Evolutionary conservation across 37 sponge, comb jelly and placozoan species (phyloP), one percentile per base, ranked within the genome.

Genomic region (Crambe crambe): DNA sequence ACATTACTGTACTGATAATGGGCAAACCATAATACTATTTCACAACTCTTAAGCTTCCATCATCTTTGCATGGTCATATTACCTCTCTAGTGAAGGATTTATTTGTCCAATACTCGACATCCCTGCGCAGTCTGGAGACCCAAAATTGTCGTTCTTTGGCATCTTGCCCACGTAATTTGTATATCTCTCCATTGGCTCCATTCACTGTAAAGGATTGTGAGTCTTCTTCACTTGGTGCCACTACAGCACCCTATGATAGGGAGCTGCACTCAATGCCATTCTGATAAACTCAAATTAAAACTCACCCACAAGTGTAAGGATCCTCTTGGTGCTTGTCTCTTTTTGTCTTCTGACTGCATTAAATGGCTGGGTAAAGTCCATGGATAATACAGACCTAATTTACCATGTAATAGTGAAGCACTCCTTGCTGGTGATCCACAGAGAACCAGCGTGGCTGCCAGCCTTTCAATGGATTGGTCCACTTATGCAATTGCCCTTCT

Each of bases 151-250:
- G 43, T 64, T 88, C 83, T 58, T 81, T 91, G 43, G 95, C 78
- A 77, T 91, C 86, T 0, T 27, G 68, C 2, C 83, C 92, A 41
- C 77, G 78, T 75, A 94, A 75, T 56, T 76, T 83, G 67, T 87
- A 94, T 37, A 77, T 60, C 59, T 91, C 92, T 29, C 80, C 86
- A 68, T 90, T 94, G n/a, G 92, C 74, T 17, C 89, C 89, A 44
- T 78, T 81, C 42, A 94, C 56, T 8, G 73, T 38, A 69, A 94
- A 94, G 32, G 95, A 56, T 63, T 91, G 95, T 17, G 95, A 80
- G 74, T 94, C 95, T 57, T 94, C 95, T 12, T 94, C 95, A 80
- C 92, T 90, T 0, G 92, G 95, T n/a, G 93, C 87, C 1, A 94
- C 68, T 75, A 82, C 83, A 10, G 95, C 95, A 18, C 95, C 95